A percentile compares a stretch with the other conserved stretches of the same genome.
These are phyloP conservation scores for Heliconius eleuchia DNA, from an alignment of 1,140 invertebrate genomes.

Conservation along the genomic window DNA sequence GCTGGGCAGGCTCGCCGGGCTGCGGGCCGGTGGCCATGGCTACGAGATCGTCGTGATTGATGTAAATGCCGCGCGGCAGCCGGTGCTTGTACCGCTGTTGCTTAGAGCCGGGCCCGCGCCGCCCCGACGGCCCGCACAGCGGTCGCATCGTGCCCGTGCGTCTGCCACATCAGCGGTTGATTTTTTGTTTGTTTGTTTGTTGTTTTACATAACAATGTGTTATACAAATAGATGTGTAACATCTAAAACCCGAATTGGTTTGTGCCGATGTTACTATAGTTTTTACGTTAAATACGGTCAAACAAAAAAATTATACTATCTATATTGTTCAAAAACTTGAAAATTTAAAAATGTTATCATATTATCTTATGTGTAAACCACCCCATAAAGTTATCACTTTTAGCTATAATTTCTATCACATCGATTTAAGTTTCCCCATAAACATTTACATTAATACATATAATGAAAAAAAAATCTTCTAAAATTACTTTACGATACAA, in stretches of 20 bases:
- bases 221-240: too few relatives aligned
- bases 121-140: constrained; percentile 84
- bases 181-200: too few relatives aligned
- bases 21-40: constrained; percentile 89
- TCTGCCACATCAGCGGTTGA: constrained; percentile 78
- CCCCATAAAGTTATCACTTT: neutral
- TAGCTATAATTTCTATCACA: neutral
- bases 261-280: too few relatives aligned
- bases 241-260: too few relatives aligned
- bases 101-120: constrained; percentile 80
- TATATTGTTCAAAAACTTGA: too few relatives aligned
- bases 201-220: too few relatives aligned
- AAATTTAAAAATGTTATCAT: too few relatives aligned
- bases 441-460: neutral
- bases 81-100: constrained; percentile 93
- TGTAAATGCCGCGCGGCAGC: constrained; percentile 97
- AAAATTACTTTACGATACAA: neutral
- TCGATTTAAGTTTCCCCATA: neutral
- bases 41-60: constrained; percentile 97
- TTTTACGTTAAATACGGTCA: too few relatives aligned
- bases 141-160: constrained; percentile 89
- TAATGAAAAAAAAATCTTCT: neutral
- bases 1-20: constrained; percentile 72
- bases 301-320: too few relatives aligned
- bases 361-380: constrained; percentile 55